Evolutionary conservation across 2,113 vertebrate species (phyloP).

Genomic region (Pachypanchax playfairii): DNA sequence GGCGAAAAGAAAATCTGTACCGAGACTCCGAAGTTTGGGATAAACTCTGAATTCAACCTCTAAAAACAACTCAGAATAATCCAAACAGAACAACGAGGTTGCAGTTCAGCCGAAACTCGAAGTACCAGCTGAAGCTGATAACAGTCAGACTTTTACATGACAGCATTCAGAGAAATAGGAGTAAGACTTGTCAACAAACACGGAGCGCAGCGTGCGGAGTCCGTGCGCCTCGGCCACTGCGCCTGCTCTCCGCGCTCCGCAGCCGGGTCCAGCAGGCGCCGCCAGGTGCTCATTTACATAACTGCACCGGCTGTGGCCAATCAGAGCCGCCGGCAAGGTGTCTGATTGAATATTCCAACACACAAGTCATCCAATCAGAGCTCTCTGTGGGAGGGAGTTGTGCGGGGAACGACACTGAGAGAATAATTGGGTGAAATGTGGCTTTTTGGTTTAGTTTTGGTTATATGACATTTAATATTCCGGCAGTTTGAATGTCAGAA

Average conservation of each 20-base stretch:
- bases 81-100: conserved; percentile 24
- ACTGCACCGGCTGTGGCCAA: conserved; percentile 78
- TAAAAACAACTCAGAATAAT: conserved; percentile 46
- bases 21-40: conserved; percentile 45
- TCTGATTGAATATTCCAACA: conserved; percentile 67
- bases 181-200: conserved; percentile 12
- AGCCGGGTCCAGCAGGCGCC: conserved; percentile 67
- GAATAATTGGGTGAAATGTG: neutral
- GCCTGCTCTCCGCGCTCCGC: conserved; percentile 41
- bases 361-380: conserved; percentile 66
- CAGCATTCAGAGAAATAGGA: neutral
- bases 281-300: conserved; percentile 85
- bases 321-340: conserved; percentile 71
- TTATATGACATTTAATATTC: conserved; percentile 45
- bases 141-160: neutral
- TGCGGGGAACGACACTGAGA: conserved; percentile 36
- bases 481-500: conserved; percentile 32
- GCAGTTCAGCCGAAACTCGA: conserved; percentile 44
- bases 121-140: conserved; percentile 16
- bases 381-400: conserved; percentile 47
- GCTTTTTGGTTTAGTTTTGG: too few relatives aligned
- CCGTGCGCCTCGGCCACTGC: neutral
- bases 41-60: conserved; percentile 19
- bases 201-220: neutral
- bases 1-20: conserved; percentile 33